phyloP scores from a whole-genome alignment of 2,113 vertebrate species.

The Gobius niger region DNA sequence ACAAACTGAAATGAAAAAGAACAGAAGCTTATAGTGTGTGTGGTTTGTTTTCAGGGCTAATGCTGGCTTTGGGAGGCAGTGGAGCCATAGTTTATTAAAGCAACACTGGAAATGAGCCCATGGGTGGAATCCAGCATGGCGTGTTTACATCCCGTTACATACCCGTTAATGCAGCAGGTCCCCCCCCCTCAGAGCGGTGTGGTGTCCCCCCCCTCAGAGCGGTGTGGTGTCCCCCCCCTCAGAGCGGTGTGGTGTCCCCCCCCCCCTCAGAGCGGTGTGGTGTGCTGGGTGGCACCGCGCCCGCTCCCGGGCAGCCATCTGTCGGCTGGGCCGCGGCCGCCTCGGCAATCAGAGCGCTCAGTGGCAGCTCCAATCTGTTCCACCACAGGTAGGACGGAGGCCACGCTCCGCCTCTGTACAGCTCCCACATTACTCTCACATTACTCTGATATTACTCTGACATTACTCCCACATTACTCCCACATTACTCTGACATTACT shows the following conservation, averaged over 20 bases:
- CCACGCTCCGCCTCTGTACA: conserved; percentile 42
- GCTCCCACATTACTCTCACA: conserved; percentile 22
- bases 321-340: conserved; percentile 73
- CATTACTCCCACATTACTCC: too few relatives aligned
- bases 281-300: conserved; percentile 49
- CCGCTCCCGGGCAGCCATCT: conserved; percentile 75
- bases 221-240: conserved; percentile 47
- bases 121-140: too few relatives aligned
- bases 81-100: too few relatives aligned
- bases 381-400: conserved; percentile 72
- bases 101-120: too few relatives aligned
- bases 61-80: too few relatives aligned
- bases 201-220: conserved; percentile 54
- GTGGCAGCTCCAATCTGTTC: conserved; percentile 77
- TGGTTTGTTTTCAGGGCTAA: too few relatives aligned
- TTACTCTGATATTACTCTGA: too few relatives aligned
- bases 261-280: conserved; percentile 51
- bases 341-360: conserved; percentile 74
- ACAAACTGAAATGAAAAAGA: too few relatives aligned
- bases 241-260: conserved; percentile 45
- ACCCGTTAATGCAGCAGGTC: background rate
- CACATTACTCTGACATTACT: too few relatives aligned
- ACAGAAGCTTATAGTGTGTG: too few relatives aligned
- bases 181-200: conserved; percentile 50
- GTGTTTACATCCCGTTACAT: too few relatives aligned